Base-by-base conservation (phyloP, 30 jellyfish, hydroid and myxozoan species). In the Pseudorhiza aurosa region DNA sequence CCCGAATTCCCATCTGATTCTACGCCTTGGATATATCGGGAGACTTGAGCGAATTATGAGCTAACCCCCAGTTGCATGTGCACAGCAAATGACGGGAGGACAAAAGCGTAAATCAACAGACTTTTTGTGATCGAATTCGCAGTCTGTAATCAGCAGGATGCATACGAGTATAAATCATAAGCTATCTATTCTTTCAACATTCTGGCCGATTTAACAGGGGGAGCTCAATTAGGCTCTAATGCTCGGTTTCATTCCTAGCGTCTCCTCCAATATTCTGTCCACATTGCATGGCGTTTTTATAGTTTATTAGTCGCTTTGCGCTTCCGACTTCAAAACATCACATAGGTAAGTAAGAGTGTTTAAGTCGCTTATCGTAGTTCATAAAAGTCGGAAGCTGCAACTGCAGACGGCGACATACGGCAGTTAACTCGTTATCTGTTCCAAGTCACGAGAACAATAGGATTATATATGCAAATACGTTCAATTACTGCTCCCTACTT, bases 141-240 rank as follows among this genome's bases (percentile, higher is more conserved):
- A 6, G 62, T 47, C 62, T 47, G 62, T 15, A 47, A 8, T 47
- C 62, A 47, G 62, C 62, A 47, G 11, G 62, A 47, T 47, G 22
- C n/a, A 8, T 47, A 47, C 2, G 62, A 47, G n/a, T 47, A 47
- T 47, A 47, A 47, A 47, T 47, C 62, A 47, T 15, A 17, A 47
- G n/a, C n/a, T 47, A 47, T 3, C 62, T 47, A 6, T 6, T 8
- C n/a, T 15, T 47, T 47, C 62, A 47, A 47, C 62, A 47, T 47
- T 47, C 50, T 8, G 62, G 62, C 62, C 8, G 24, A 47, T 47
- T 6, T 8, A 47, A 47, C 62, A 47, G 26, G n/a, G n/a, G 62
- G 62, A 47, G 62, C 12, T 47, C 62, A 47, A 47, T 47, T 47
- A 47, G 62, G 62, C n/a, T 47, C 62, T 47, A 47, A 47, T 47